Evolutionary conservation across 2,888 invertebrate species (phyloP), one percentile per base, ranked within the genome.

Genomic region (Drosophila rubida): DNA sequence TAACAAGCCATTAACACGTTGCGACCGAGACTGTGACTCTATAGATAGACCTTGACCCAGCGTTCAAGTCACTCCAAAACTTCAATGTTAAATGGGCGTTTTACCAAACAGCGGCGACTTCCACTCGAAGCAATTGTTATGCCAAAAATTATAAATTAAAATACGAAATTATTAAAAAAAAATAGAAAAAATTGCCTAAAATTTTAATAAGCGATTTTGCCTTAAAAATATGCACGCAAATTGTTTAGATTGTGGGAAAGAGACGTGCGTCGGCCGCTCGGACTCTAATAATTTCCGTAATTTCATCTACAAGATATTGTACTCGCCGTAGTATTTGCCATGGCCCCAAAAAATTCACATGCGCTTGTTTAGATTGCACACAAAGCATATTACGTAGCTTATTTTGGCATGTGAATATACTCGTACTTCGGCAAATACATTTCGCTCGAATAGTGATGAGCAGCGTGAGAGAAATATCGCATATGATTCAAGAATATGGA

Each of bases 331-430:
- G 48, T 45, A 73, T 80, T 83, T 67, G 57, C 83, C 77, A 65
- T 81, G 83, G 80, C 83, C 80, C 61, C 32, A 83, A 72, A 55
- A 78, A 57, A 78, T 65, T 65, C 75, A 41, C 79, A 84, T 67
- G 68, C 66, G 58, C 64, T 75, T 71, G 67, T 69, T 81, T 81
- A 71, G 69, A 69, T 66, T 62, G 60, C 45, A 65, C 50, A 50
- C 32, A 50, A 59, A 41, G 25, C 14, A 35, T 27, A 55, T 48
- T 51, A 45, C 37, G 39, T 54, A 46, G 54, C 42, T 55, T 60
- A 32, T 61, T 62, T 59, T 49, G 42, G 45, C 53, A 30, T 60
- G 32, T 30, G 51, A 48, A 61, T 61, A 35, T 42, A 55, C 37
- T 39, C 13, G 9, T 25, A 19, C n/a, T 41, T 51, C 37, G 49